Evolutionary conservation across 1,140 invertebrate species (phyloP), one percentile per base, ranked within the genome.

Genomic region (Geopemphigus sp.): DNA sequence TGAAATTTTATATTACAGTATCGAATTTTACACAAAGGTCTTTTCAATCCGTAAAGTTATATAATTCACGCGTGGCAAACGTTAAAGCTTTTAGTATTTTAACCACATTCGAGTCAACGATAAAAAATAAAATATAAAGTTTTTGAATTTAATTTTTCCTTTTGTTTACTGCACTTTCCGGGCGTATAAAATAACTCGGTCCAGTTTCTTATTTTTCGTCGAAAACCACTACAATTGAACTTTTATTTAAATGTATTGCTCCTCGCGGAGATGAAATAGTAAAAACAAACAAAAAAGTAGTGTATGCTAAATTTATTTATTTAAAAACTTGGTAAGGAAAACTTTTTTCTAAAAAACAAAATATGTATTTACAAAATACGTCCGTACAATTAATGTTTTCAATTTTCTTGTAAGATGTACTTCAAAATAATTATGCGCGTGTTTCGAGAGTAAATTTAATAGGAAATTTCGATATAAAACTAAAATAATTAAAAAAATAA

Each of bases 221-320:
- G 72, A 76, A 76, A 76, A 57, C 72, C 32, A 17, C 39, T n/a
- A 76, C 53, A 76, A 59, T 76, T 76, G 72, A 76, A 76, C 72
- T 76, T 76, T 76, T 76, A 76, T 76, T 76, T 59, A 76, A 76
- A 76, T 76, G 72, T 76, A 76, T 76, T 76, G 32, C 72, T 76
- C 54, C 54, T 76, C 54, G 54, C 8, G 72, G 32, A 76, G n/a
- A 76, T 59, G 72, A 76, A 76, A 76, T 54, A 59, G 24, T 45
- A 39, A 50, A 73, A 76, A 59, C 54, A 45, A 76, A 76, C 53
- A 45, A 76, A 76, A 57, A 76, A 76, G 29, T 54, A 10, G 54
- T 19, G 54, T 24, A 59, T 59, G 22, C 54, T 24, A 76, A 76
- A 76, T 76, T 76, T 57, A 76, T 76, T 76, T 59, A 53, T 72